phyloP scores from a whole-genome alignment of 2,888 invertebrate genomes.

The Clostera curtula region DNA sequence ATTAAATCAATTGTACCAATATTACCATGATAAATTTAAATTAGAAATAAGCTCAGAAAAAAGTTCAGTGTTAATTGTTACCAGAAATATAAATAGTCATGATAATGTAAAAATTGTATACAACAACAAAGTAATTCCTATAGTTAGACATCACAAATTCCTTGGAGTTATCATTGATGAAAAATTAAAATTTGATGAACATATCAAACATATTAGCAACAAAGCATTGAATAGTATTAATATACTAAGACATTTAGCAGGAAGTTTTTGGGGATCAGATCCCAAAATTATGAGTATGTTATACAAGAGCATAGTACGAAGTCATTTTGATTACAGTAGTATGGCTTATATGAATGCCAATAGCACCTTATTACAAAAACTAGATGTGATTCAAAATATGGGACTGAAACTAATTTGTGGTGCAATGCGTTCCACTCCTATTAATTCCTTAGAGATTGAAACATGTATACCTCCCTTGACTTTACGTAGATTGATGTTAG shows the following conservation, averaged over 20 bases:
- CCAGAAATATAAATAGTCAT: background rate
- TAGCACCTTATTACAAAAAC: constrained; percentile 2
- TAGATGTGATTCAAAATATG: constrained; percentile 6
- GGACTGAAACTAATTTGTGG: constrained; percentile 5
- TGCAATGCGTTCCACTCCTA: constrained; percentile 6
- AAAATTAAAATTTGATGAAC: constrained; percentile 5
- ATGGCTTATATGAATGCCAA: constrained; percentile 5
- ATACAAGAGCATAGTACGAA: constrained; percentile 7
- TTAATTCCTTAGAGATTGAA: constrained; percentile 5
- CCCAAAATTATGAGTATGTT: constrained; percentile 9
- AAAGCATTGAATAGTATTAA: constrained; percentile 9
- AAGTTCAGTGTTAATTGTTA: background rate
- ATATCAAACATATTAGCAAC: constrained; percentile 5
- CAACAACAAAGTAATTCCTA: background rate
- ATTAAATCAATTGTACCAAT: background rate
- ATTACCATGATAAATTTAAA: constrained; percentile 2
- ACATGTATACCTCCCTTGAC: background rate
- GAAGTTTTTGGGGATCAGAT: constrained; percentile 9
- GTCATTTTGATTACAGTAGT: constrained; percentile 12
- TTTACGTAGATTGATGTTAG: background rate
- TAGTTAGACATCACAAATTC: constrained; percentile 1
- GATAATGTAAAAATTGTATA: background rate
- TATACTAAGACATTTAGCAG: constrained; percentile 10
- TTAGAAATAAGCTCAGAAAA: constrained; percentile 1
- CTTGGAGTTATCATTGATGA: constrained; percentile 1